Conservation (phyloP, 1,140 invertebrate species). For the Neodiprion lecontei region DNA sequence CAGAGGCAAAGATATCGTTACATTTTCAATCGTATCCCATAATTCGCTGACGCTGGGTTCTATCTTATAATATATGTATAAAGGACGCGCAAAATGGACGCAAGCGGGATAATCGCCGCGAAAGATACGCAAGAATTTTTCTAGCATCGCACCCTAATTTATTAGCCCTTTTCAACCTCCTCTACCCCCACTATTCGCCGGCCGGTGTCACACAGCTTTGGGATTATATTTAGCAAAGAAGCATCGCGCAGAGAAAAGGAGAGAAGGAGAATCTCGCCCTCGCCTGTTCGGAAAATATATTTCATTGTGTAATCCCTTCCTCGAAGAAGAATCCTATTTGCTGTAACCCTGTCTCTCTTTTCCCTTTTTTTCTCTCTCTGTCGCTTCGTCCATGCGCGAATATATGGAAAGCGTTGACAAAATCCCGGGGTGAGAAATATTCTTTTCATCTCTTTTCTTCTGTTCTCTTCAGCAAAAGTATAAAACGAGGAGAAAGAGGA, state of each 20-base stretch:
- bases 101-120: slow-evolving; percentile 28
- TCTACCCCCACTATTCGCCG: slow-evolving; percentile 10
- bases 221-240: slow-evolving; percentile 47
- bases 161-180: slow-evolving; percentile 23
- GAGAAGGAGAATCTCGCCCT: slow-evolving; percentile 22
- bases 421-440: no score
- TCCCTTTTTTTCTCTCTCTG: no score
- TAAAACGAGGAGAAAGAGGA: no score
- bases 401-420: no score
- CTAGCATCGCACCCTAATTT: slow-evolving; percentile 46
- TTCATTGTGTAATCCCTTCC: slow-evolving; percentile 57
- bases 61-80: no score
- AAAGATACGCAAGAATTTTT: slow-evolving; percentile 42
- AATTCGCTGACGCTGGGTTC: no score
- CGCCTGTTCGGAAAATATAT: slow-evolving; percentile 48
- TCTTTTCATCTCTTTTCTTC: no score
- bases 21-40: no score
- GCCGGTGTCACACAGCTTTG: slow-evolving; percentile 37
- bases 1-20: no score
- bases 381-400: no score
- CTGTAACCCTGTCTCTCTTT: no score
- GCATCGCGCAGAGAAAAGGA: slow-evolving; percentile 28
- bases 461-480: no score
- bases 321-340: slow-evolving; percentile 35
- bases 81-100: not conserved